A percentile compares a stretch with the other conserved stretches of the same genome.
Evolutionary conservation across 1,140 invertebrate species (phyloP).

Genomic region (Tetranychus cinnabarinus): DNA sequence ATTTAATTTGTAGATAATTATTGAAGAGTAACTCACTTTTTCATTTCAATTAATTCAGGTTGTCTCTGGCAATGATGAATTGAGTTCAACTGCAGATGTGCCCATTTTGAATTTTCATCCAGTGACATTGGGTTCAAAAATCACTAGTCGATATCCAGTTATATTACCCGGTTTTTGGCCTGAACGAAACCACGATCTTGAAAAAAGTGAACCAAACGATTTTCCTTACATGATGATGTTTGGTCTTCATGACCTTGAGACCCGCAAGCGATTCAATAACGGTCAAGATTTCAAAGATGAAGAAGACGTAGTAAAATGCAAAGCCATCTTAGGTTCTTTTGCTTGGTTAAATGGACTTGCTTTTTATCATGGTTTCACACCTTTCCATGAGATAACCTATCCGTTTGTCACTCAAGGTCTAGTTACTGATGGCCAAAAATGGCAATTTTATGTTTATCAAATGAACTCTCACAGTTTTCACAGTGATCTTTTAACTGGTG

Average conservation of each 20-base stretch:
- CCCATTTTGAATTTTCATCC: neutral
- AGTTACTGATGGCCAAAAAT: conserved; percentile 54
- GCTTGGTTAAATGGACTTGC: conserved; percentile 54
- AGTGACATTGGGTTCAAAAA: neutral
- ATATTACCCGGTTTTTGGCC: conserved; percentile 7
- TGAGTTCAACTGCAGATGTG: conserved; percentile 7
- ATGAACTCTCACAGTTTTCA: conserved; percentile 53
- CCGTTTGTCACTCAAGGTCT: conserved; percentile 60
- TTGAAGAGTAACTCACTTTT: neutral
- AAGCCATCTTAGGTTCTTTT: conserved; percentile 49
- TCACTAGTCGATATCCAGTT: neutral
- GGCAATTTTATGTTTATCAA: conserved; percentile 65
- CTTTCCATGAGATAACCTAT: conserved; percentile 61
- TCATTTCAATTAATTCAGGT: conserved; percentile 4
- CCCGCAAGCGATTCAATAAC: conserved; percentile 53
- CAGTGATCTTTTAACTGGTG: conserved; percentile 28
- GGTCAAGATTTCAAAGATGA: conserved; percentile 35
- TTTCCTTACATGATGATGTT: conserved; percentile 8
- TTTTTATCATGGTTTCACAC: conserved; percentile 63
- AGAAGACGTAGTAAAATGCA: conserved; percentile 35
- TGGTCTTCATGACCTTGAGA: conserved; percentile 16
- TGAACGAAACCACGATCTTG: neutral
- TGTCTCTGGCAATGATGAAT: conserved; percentile 3
- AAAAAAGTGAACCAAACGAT: neutral
- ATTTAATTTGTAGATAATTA: conserved; percentile 1